These are phyloP conservation scores for Oceanodroma tethys DNA, from an alignment of 2,113 vertebrate species.

Conservation along the genomic window DNA sequence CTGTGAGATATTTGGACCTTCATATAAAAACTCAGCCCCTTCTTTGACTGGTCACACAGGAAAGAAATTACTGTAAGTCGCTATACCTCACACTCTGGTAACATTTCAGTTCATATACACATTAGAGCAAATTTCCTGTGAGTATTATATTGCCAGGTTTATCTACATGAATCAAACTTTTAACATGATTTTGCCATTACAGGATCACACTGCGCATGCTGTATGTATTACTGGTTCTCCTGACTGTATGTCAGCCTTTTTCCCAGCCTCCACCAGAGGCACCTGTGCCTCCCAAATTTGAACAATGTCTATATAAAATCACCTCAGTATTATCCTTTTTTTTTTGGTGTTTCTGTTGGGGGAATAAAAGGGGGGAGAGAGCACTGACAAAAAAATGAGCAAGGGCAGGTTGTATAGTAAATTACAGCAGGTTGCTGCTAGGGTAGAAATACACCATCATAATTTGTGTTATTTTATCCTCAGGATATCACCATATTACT, in stretches of 20 bases:
- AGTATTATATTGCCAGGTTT: not conserved
- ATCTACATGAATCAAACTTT: not conserved
- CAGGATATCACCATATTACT: not conserved
- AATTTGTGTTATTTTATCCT: not conserved
- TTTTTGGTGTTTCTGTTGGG: not conserved
- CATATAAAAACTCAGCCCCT: not conserved
- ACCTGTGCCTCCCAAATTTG: not conserved
- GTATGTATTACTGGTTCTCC: not conserved
- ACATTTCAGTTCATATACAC: not conserved
- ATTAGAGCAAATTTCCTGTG: not conserved
- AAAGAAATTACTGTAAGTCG: not conserved
- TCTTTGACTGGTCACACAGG: not conserved
- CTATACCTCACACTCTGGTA: not conserved
- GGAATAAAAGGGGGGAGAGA: not conserved
- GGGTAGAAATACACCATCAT: not conserved
- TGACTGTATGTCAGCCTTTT: not conserved
- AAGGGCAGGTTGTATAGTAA: not conserved
- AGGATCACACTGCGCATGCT: not conserved
- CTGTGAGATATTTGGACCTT: not conserved
- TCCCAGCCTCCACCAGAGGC: not conserved
- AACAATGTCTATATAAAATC: not conserved
- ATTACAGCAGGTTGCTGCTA: not conserved
- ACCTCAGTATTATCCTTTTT: not conserved
- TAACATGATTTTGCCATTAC: not conserved
- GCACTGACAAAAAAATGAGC: not conserved